Conservation (phyloP, 2,797 vertebrate genomes). For the Pempheris klunzingeri region DNA sequence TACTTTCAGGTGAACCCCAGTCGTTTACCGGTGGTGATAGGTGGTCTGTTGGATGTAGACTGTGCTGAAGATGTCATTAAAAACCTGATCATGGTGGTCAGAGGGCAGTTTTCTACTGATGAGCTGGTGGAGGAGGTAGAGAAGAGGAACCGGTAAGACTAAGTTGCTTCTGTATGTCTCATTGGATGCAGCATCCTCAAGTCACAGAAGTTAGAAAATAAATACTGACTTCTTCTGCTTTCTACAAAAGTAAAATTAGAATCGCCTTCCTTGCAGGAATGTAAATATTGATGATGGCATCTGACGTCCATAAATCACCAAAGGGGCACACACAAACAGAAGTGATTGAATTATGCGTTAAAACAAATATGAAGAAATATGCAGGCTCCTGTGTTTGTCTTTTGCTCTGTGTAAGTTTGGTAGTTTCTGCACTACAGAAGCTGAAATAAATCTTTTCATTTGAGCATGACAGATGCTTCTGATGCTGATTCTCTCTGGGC, state of each 20-base stretch:
- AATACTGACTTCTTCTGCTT: not conserved
- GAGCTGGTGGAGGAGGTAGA: constrained; percentile 94
- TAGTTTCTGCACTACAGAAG: not conserved
- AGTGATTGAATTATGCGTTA: not conserved
- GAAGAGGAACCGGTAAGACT: constrained; percentile 91
- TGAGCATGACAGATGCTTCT: not conserved
- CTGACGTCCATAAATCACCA: not conserved
- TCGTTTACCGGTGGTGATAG: constrained; percentile 93
- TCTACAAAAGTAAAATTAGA: not conserved
- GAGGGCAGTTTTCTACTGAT: constrained; percentile 92
- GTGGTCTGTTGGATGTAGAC: constrained; percentile 93
- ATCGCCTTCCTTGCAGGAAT: not conserved
- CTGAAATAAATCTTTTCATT: constrained; percentile 10
- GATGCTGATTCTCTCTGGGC: not conserved
- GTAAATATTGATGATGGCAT: not conserved
- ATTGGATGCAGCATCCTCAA: not conserved
- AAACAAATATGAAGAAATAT: constrained; percentile 7
- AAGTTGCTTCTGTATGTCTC: not conserved
- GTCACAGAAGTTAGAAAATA: not conserved
- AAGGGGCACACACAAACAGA: not conserved
- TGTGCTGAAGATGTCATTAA: constrained; percentile 92
- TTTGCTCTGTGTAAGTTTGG: not conserved
- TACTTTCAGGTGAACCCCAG: constrained; percentile 90
- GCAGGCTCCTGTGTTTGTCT: not conserved
- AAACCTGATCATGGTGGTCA: constrained; percentile 89